phyloP scores from a whole-genome alignment of 1,140 invertebrate species.

The Subanguina moxae region DNA sequence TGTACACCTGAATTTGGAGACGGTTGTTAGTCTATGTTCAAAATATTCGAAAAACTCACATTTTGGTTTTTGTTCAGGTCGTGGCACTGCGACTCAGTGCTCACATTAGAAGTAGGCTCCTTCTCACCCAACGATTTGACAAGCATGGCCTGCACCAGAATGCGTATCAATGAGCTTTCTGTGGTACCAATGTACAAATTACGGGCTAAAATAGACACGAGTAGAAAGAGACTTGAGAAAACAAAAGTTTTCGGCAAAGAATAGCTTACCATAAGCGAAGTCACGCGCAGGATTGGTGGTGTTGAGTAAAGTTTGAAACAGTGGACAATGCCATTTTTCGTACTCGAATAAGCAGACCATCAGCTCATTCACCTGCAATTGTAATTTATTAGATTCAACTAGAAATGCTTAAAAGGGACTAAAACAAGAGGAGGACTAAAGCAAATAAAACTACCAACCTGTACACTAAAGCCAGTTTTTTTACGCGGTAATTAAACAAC shows the following conservation, averaged over 20 bases:
- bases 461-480: no score
- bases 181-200: conserved; percentile 27
- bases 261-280: conserved; percentile 9
- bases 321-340: conserved; percentile 34
- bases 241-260: background rate
- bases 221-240: conserved; percentile 10
- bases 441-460: no score
- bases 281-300: conserved; percentile 3
- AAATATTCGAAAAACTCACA: conserved; percentile 13
- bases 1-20: conserved; percentile 14
- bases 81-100: conserved; percentile 27
- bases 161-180: conserved; percentile 16
- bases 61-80: conserved; percentile 26
- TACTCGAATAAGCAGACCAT: conserved; percentile 30
- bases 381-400: background rate
- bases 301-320: conserved; percentile 15
- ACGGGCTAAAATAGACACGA: conserved; percentile 21
- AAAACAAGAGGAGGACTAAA: no score
- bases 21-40: background rate
- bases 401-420: no score
- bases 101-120: conserved; percentile 23
- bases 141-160: conserved; percentile 16
- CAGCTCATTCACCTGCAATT: conserved; percentile 26
- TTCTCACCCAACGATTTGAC: conserved; percentile 28
- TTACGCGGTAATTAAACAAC: no score